A percentile compares a stretch with the other conserved stretches of the same genome.
Conservation (phyloP, 2,888 invertebrate genomes). For the Aphodius granarius region DNA sequence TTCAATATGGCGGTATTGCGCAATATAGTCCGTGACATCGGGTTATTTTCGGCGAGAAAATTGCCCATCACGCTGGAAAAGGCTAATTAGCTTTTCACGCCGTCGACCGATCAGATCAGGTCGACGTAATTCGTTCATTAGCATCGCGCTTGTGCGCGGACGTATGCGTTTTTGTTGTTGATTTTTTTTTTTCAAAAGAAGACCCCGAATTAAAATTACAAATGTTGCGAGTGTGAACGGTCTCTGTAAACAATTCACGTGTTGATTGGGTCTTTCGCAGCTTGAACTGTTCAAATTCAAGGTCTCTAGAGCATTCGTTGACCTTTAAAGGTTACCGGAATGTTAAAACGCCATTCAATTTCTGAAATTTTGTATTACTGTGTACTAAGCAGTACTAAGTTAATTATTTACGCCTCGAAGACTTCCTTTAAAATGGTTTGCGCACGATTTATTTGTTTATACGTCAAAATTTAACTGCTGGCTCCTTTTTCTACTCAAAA, state of each 20-base stretch:
- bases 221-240: constrained; percentile 27
- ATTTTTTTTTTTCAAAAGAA: background rate
- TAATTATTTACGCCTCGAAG: background rate
- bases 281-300: constrained; percentile 43
- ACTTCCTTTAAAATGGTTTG: background rate
- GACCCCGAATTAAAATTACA: constrained; percentile 19
- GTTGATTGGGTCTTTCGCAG: constrained; percentile 22
- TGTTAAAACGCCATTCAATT: constrained; percentile 25
- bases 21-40: background rate
- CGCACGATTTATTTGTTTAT: background rate
- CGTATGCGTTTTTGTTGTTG: background rate
- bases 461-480: background rate
- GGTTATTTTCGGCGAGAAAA: background rate
- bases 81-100: background rate
- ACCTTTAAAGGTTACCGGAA: constrained; percentile 52
- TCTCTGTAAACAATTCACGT: constrained; percentile 33
- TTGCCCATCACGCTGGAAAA: background rate
- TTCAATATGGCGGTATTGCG: background rate
- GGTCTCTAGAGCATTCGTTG: constrained; percentile 52
- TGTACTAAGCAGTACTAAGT: background rate
- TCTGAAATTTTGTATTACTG: constrained; percentile 3
- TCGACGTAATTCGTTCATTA: background rate
- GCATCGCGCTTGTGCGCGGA: background rate
- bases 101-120: background rate
- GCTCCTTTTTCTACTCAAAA: background rate